Evolutionary conservation across 2,888 invertebrate species (phyloP).

Genomic region (Phragmatobia fuliginosa): DNA sequence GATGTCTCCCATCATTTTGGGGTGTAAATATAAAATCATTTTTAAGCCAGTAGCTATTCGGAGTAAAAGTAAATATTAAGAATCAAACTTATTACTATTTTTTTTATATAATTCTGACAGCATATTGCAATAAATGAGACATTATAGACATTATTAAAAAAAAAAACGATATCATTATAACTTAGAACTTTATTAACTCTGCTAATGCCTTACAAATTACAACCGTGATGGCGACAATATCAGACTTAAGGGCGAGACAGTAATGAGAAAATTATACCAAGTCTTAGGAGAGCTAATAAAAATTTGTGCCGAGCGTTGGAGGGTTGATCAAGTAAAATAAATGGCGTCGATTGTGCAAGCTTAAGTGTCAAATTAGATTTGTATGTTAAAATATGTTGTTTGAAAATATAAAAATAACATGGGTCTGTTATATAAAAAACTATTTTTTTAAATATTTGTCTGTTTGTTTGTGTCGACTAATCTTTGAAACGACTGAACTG

Average conservation of each 20-base stretch:
- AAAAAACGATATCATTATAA: conserved; percentile 43
- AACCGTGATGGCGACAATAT: conserved; percentile 62
- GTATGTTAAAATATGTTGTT: conserved; percentile 8
- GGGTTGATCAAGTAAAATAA: conserved; percentile 69
- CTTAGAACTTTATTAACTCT: conserved; percentile 55
- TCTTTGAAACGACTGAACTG: too few relatives aligned
- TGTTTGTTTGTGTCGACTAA: too few relatives aligned
- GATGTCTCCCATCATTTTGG: neutral
- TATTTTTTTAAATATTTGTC: neutral
- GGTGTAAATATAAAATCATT: too few relatives aligned
- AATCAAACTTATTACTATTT: neutral
- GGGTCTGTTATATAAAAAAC: too few relatives aligned
- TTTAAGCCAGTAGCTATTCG: too few relatives aligned
- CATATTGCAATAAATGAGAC: conserved; percentile 6
- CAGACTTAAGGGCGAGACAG: conserved; percentile 66
- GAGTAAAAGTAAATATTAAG: neutral
- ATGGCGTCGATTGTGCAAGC: conserved; percentile 49
- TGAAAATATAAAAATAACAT: neutral
- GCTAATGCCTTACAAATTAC: conserved; percentile 69
- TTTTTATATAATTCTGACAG: neutral
- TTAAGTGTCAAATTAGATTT: conserved; percentile 43
- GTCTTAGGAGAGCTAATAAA: conserved; percentile 82
- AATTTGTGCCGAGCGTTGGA: conserved; percentile 71
- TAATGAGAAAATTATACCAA: conserved; percentile 84
- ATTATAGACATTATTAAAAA: conserved; percentile 29